Conservation (phyloP, 2,888 invertebrate genomes). For the Lottia gigantea region DNA sequence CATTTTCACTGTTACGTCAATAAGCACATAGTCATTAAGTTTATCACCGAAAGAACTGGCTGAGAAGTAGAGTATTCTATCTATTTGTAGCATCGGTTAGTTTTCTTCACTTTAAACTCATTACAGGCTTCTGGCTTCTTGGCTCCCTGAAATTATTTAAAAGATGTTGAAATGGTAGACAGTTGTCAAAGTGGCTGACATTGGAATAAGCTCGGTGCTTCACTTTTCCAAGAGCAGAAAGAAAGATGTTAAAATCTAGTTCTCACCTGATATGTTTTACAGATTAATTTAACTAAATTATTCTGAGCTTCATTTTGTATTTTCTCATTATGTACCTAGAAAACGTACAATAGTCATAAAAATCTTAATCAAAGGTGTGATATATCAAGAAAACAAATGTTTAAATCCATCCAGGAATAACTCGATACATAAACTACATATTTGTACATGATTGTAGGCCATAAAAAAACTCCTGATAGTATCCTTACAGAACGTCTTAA, state of each 20-base stretch:
- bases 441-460: no score
- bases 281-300: constrained; percentile 42
- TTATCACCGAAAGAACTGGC: no score
- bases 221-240: not conserved
- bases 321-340: constrained; percentile 56
- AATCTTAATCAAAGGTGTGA: no score
- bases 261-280: not conserved
- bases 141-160: not conserved
- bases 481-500: no score
- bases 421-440: no score
- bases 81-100: not conserved
- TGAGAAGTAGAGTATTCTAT: not conserved
- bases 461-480: no score
- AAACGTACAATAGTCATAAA: constrained; percentile 13
- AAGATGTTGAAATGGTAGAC: not conserved
- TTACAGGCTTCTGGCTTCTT: not conserved
- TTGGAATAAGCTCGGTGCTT: not conserved
- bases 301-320: constrained; percentile 49
- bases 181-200: not conserved
- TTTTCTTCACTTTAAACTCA: not conserved
- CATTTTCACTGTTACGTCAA: no score
- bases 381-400: not conserved
- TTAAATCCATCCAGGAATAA: not conserved
- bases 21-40: no score
- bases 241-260: no score